Evolutionary conservation across 2,888 invertebrate genomes (phyloP).

Genomic region (Diaperis boleti): DNA sequence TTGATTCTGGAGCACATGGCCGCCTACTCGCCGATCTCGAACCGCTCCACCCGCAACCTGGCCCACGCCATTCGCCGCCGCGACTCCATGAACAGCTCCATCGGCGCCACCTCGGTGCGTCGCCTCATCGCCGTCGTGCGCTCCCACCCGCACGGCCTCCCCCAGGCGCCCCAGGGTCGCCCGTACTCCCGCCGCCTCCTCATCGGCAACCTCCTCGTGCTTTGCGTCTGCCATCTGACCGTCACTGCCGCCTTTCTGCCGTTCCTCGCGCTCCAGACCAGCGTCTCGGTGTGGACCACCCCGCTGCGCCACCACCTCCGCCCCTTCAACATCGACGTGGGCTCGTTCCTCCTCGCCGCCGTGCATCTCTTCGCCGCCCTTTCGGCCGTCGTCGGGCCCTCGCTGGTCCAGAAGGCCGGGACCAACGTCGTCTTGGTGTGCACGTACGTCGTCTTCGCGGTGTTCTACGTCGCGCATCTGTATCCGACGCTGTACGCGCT

Average conservation of each 20-base stretch:
- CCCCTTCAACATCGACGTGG: slow-evolving; percentile 59
- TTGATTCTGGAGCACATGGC: slow-evolving; percentile 64
- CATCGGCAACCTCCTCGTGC: slow-evolving; percentile 69
- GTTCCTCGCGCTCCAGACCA: slow-evolving; percentile 70
- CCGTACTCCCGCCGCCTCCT: slow-evolving; percentile 69
- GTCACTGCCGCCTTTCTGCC: slow-evolving; percentile 76
- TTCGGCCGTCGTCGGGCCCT: slow-evolving; percentile 69
- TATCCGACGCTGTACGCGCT: slow-evolving; percentile 70
- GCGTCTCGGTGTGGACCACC: slow-evolving; percentile 67
- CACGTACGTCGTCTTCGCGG: slow-evolving; percentile 68
- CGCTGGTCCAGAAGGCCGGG: slow-evolving; percentile 69
- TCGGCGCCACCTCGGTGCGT: slow-evolving; percentile 82
- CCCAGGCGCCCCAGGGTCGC: slow-evolving; percentile 57
- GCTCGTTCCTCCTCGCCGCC: slow-evolving; percentile 74
- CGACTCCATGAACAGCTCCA: slow-evolving; percentile 79
- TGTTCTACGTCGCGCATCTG: slow-evolving; percentile 74
- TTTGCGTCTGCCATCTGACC: slow-evolving; percentile 73
- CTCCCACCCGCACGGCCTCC: slow-evolving; percentile 24
- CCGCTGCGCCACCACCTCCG: slow-evolving; percentile 48
- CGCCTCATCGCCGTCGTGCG: slow-evolving; percentile 75
- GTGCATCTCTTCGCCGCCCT: slow-evolving; percentile 74
- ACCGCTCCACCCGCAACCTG: slow-evolving; percentile 68
- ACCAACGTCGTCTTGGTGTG: slow-evolving; percentile 70
- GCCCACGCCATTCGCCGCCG: slow-evolving; percentile 67
- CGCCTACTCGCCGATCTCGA: slow-evolving; percentile 73